These are phyloP conservation scores for Mus spicilegus DNA, from an alignment of 2,113 vertebrate species.

Conservation along the genomic window DNA sequence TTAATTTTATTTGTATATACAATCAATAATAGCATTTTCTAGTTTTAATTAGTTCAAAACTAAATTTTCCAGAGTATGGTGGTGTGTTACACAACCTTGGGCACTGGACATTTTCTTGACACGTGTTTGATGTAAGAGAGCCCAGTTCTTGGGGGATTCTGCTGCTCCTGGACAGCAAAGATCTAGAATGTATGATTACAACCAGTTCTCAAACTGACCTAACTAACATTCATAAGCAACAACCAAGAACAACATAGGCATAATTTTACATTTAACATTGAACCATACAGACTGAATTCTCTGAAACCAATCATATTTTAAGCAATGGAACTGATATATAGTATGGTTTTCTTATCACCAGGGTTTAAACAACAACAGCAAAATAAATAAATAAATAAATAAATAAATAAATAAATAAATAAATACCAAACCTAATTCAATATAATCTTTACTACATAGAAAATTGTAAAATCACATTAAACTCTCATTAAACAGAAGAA, in stretches of 20 bases:
- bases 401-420: neutral
- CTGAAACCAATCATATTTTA: neutral
- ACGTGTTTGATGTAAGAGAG: neutral
- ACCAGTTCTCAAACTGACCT: neutral
- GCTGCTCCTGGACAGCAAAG: neutral
- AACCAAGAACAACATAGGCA: neutral
- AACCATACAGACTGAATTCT: neutral
- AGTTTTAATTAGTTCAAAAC: neutral
- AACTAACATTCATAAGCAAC: neutral
- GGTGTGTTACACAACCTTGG: neutral
- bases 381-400: neutral
- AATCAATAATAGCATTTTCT: neutral
- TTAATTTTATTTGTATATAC: too few species aligned
- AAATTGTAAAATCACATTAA: neutral
- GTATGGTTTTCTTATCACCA: neutral
- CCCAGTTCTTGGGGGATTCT: neutral
- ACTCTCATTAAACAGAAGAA: neutral
- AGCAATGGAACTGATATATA: neutral
- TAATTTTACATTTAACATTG: neutral
- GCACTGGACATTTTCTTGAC: neutral
- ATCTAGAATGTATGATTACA: neutral
- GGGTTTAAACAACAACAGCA: neutral
- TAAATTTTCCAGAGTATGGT: neutral
- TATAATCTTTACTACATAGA: neutral
- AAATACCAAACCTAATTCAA: neutral